Base-by-base conservation (phyloP, 2,888 invertebrate species). In the Luffia ferchaultella region DNA sequence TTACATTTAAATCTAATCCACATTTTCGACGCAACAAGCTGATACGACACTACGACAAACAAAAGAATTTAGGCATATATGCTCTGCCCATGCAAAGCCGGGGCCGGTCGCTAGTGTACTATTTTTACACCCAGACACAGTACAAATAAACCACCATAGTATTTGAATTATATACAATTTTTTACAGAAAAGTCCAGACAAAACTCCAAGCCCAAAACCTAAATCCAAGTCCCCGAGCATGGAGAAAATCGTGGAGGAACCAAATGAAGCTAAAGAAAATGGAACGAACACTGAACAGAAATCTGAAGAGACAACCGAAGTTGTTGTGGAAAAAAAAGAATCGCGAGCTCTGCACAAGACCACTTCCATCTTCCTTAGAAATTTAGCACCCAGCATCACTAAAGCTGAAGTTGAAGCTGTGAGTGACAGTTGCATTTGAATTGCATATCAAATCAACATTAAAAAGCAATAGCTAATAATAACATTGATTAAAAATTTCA, bases 391-490 rank as follows among this genome's bases (percentile, higher is more conserved):
- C 0, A 92, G 95, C 1, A 96, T 98, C 52, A 98, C 98, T 0
- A 95, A 96, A 64, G 93, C 95, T 47, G 99, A 99, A 85, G 94
- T 99, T 2, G 98, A 98, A 85, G 91, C 93, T 30, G 93, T 97
- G 69, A 85, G 89, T 86, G 42, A 20, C 52, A 3, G 2, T 42
- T 2, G 20, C 45, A 2, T 48, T 45, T 48, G 5, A 17, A 12
- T n/a, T n/a, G n/a, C n/a, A 20, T 44, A 9, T 42, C 41, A 30
- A 30, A 30, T 30, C 5, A 30, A 30, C 30, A 30, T 12, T 7
- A 30, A 7, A 30, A 30, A 30, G 12, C 30, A 30, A 30, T 30
- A n/a, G n/a, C n/a, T n/a, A n/a, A n/a, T n/a, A n/a, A n/a, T n/a
- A n/a, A n/a, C n/a, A n/a, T n/a, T n/a, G n/a, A n/a, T n/a, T n/a